Evolutionary conservation across 2,888 invertebrate species (phyloP), one percentile per base, ranked within the genome.

Genomic region (Cyrtodaria siliqua): DNA sequence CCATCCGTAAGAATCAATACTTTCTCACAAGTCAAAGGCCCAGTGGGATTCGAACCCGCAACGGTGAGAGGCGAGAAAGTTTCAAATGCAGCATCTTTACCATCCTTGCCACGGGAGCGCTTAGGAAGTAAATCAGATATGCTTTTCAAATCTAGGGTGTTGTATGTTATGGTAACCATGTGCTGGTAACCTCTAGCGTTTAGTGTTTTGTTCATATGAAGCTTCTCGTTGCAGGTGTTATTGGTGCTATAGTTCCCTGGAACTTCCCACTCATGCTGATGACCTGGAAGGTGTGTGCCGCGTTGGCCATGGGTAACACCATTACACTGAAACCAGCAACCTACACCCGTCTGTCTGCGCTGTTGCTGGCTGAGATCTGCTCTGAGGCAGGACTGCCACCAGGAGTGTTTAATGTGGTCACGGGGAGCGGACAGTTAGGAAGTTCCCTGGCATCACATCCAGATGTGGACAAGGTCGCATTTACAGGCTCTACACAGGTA

Each of bases 231-330:
- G 4, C 76, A 94, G 94, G 94, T 78, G 92, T 94, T 26, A 92
- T 93, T 33, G 93, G 92, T 26, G 92, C 90, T 6, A 92, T 93
- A 56, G 93, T 94, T 2, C 93, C 93, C 1, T 93, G 93, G 90
- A 92, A 93, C 67, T 94, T 93, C 75, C 93, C 94, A 2, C 87
- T 94, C 59, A 92, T 94, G 88, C 82, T 93, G 60, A 89, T 94
- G 71, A 94, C 94, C 2, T 92, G 93, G 91, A 91, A 93, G 77
- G 87, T 94, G 16, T 93, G 93, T 55, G 94, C 94, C 38, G 94
- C 94, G 24, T 86, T 94, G 63, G 94, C 94, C 23, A 93, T 93
- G 88, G 94, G 94, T 20, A 94, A 94, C 86, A 92, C 93, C 40
- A 92, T 94, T 18, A 89, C 94, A 16, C 86, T 94, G n/a, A 93